A percentile compares a stretch with the other conserved stretches of the same genome.
phyloP scores from a whole-genome alignment of 30 jellyfish, hydroid and myxozoan genomes.

The Clytia hemisphaerica region DNA sequence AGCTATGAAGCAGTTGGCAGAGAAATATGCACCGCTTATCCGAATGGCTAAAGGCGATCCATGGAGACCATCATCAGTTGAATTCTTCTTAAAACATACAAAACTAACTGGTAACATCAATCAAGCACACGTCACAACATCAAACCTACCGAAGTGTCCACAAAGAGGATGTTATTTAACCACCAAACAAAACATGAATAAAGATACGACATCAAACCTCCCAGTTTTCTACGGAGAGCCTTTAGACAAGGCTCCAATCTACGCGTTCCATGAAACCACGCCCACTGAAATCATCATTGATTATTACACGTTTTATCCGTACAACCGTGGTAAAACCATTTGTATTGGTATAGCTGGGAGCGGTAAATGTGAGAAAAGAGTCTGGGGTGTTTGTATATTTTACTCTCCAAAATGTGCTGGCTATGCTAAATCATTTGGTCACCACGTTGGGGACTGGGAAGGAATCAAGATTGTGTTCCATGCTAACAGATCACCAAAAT shows the following conservation, averaged over 20 bases:
- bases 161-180: neutral
- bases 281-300: neutral
- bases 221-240: neutral
- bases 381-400: neutral
- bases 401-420: neutral
- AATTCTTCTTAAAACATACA: neutral
- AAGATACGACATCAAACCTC: too few relatives aligned
- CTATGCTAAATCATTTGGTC: neutral
- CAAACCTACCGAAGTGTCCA: neutral
- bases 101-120: neutral
- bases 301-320: neutral
- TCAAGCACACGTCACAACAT: neutral
- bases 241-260: neutral
- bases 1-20: too few relatives aligned
- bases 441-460: neutral
- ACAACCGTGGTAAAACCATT: neutral
- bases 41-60: neutral
- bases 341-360: neutral
- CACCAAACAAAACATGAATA: neutral
- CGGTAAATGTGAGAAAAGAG: neutral
- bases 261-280: neutral
- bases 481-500: too few relatives aligned
- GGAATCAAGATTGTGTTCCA: too few relatives aligned
- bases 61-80: neutral
- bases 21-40: neutral